These are phyloP conservation scores for Microctonus aethiopoides DNA, from an alignment of 2,888 invertebrate species.

Conservation along the genomic window DNA sequence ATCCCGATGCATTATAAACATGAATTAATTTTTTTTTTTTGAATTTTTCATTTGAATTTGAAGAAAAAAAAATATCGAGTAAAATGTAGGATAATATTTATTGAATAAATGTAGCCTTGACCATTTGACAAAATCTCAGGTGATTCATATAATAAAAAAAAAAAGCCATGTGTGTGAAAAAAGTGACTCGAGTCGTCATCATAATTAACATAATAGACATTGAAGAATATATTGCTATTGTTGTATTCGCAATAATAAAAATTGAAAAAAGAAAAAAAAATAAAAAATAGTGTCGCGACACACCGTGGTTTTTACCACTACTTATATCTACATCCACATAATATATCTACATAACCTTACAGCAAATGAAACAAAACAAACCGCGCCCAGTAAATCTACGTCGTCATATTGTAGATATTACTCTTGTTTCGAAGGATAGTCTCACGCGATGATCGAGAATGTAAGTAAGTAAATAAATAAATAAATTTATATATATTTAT, in stretches of 20 bases:
- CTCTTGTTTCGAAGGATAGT: slow-evolving; percentile 47
- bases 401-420: neutral
- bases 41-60: too few relatives aligned
- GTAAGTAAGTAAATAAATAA: slow-evolving; percentile 32
- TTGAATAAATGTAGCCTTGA: neutral
- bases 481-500: neutral
- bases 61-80: neutral
- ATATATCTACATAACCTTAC: neutral
- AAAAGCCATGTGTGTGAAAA: neutral
- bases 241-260: neutral
- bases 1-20: too few relatives aligned
- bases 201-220: neutral
- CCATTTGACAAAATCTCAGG: neutral
- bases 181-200: neutral
- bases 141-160: neutral
- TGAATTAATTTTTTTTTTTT: too few relatives aligned
- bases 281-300: slow-evolving; percentile 4
- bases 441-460: slow-evolving; percentile 63
- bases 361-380: slow-evolving; percentile 48
- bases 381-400: slow-evolving; percentile 54
- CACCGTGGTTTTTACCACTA: neutral
- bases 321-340: neutral
- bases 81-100: neutral
- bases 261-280: neutral
- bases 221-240: neutral